A percentile compares a stretch with the other conserved stretches of the same genome.
Conservation (phyloP, 2,113 vertebrate genomes). For the Clinocottus analis region DNA sequence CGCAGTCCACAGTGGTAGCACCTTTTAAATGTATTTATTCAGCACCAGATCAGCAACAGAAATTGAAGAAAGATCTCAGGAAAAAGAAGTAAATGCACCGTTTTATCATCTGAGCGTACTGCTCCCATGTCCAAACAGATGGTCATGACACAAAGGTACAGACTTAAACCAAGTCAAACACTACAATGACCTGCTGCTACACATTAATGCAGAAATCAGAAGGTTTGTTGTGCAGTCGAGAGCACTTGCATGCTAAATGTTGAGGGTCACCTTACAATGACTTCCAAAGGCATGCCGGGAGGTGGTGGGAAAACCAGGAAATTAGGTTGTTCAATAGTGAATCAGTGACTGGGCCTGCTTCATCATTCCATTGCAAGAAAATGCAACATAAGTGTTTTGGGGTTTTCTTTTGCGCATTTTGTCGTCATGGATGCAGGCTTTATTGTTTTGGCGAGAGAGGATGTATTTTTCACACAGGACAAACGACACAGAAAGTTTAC, state of each 20-base stretch:
- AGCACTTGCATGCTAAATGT: constrained; percentile 80
- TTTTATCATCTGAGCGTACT: constrained; percentile 68
- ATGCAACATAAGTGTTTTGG: constrained; percentile 43
- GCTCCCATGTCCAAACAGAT: constrained; percentile 59
- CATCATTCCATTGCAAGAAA: constrained; percentile 54
- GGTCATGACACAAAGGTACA: constrained; percentile 70
- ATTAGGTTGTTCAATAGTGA: constrained; percentile 65
- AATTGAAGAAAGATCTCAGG: constrained; percentile 39
- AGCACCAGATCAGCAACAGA: constrained; percentile 83
- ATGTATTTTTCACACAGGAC: constrained; percentile 80
- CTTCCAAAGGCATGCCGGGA: constrained; percentile 79
- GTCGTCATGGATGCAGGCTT: constrained; percentile 65
- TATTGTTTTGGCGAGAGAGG: constrained; percentile 79
- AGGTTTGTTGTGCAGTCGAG: constrained; percentile 59
- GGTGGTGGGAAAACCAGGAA: constrained; percentile 51
- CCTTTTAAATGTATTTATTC: constrained; percentile 78
- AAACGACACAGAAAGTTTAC: constrained; percentile 74
- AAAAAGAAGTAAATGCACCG: constrained; percentile 71
- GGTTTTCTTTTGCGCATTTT: constrained; percentile 62
- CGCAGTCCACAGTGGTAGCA: constrained; percentile 82
- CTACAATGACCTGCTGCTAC: constrained; percentile 72
- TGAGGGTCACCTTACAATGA: constrained; percentile 74
- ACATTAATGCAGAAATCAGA: constrained; percentile 74
- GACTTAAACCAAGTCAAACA: constrained; percentile 66
- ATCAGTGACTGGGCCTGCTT: constrained; percentile 59